Base-by-base conservation (phyloP, 2,797 vertebrate genomes). In the Phalloptychus januarius region DNA sequence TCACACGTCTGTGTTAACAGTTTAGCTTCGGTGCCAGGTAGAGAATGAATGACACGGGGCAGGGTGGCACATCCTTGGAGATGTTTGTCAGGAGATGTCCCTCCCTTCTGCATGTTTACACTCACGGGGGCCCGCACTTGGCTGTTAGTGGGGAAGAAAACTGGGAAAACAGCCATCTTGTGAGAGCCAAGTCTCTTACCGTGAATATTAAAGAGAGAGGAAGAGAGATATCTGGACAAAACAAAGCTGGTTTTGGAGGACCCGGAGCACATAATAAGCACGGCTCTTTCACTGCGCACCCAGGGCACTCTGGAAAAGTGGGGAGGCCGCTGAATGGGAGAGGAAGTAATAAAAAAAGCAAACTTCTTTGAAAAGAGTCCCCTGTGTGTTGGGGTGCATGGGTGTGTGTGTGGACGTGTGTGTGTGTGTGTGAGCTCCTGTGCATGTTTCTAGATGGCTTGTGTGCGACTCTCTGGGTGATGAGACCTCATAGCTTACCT, bases 341-440 rank as follows among this genome's bases (percentile, higher is more conserved):
- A 95, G 95, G 95, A 96, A 96, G 95, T 95, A 92, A 95, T 96
- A 96, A 95, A 95, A 95, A 94, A 93, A 93, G 89, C 87, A 94
- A 95, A 94, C 91, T 92, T 93, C 91, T 94, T 94, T 95, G 89
- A 95, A 95, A 94, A 92, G 92, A 89, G 88, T 91, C 82, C 83
- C 91, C 76, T 87, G 85, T 91, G 85, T 90, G 86, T 85, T 85
- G 79, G 76, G 77, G 84, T 58, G 71, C 56, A 71, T 69, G 77
- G n/a, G n/a, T 63, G 77, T 33, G 86, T 91, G 85, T 90, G 86
- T 84, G 84, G 79, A 85, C 90, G 85, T 90, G 86, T 84, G 85
- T 80, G 76, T 80, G 84, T 67, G 73, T 72, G 74, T 67, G 76
- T 40, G 23, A 38, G 78, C 77, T 67, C 76, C 71, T 54, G 77